Conservation (phyloP, 2,888 invertebrate genomes). For the Metacarcinus magister region DNA sequence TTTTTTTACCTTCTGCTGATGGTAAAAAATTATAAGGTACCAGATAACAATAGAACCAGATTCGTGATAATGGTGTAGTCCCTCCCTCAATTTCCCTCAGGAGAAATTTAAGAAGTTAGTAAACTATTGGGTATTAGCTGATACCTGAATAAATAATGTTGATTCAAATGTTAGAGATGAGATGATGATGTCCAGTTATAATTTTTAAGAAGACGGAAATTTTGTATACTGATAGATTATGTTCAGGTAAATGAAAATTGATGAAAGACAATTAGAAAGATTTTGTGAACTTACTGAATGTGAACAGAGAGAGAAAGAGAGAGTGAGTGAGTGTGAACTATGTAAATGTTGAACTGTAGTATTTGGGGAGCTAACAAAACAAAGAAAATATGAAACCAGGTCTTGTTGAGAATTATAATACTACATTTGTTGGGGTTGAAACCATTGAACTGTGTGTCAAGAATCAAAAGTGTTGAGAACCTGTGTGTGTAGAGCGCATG, state of each 20-base stretch:
- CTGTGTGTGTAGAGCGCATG: conserved; percentile 4
- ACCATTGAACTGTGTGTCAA: neutral
- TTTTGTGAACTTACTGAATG: neutral
- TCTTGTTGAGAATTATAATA: neutral
- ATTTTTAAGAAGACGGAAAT: neutral
- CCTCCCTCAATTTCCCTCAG: neutral
- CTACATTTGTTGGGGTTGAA: neutral
- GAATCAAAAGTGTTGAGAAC: conserved; percentile 32
- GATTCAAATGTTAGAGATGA: neutral
- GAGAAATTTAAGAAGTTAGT: neutral
- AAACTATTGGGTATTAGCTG: neutral
- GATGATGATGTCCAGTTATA: neutral
- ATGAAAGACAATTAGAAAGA: neutral
- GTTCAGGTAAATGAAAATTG: neutral
- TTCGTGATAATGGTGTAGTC: neutral
- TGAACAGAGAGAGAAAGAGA: neutral
- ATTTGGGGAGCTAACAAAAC: neutral
- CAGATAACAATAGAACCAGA: neutral
- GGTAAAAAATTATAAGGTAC: neutral
- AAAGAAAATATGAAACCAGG: neutral
- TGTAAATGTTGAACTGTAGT: no score
- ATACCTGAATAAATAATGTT: neutral
- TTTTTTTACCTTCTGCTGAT: neutral
- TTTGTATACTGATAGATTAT: neutral
- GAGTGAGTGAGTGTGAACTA: neutral